Evolutionary conservation across 2,113 vertebrate genomes (phyloP).

Genomic region (Sinocyclocheilus maitianheensis): DNA sequence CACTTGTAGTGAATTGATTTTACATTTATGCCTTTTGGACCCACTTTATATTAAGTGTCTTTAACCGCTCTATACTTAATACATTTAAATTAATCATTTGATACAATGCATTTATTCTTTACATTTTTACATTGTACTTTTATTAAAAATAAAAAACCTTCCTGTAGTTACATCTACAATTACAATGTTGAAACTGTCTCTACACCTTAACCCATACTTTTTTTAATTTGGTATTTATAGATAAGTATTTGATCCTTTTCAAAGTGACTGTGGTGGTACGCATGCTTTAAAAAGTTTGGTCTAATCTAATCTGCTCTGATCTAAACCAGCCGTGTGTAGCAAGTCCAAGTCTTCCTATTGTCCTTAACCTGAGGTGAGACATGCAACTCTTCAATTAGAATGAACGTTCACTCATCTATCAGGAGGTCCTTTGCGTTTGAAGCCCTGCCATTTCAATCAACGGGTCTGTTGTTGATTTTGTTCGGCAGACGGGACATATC

Average conservation of each 20-base stretch:
- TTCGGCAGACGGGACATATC: constrained; percentile 61
- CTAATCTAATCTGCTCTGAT: not conserved
- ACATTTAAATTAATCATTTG: too few relatives aligned
- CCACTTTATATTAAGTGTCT: not conserved
- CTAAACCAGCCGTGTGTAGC: not conserved
- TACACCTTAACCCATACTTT: too few relatives aligned
- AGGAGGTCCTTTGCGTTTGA: constrained; percentile 64
- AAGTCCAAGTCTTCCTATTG: not conserved
- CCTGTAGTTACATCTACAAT: too few relatives aligned
- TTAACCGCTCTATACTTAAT: not conserved
- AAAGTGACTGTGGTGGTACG: not conserved
- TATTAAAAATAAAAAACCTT: too few relatives aligned
- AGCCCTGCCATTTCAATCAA: constrained; percentile 75
- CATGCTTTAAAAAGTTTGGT: not conserved
- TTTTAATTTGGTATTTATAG: not conserved
- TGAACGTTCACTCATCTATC: constrained; percentile 4
- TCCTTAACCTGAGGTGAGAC: constrained; percentile 33
- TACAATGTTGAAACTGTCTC: too few relatives aligned
- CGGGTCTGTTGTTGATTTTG: constrained; percentile 67
- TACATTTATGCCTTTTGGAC: not conserved
- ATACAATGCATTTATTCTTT: too few relatives aligned
- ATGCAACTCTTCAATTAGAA: constrained; percentile 39
- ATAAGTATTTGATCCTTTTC: not conserved
- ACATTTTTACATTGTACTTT: too few relatives aligned
- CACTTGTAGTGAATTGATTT: not conserved